phyloP scores from a whole-genome alignment of 2,113 vertebrate species.

The Dryoscopus gambensis region DNA sequence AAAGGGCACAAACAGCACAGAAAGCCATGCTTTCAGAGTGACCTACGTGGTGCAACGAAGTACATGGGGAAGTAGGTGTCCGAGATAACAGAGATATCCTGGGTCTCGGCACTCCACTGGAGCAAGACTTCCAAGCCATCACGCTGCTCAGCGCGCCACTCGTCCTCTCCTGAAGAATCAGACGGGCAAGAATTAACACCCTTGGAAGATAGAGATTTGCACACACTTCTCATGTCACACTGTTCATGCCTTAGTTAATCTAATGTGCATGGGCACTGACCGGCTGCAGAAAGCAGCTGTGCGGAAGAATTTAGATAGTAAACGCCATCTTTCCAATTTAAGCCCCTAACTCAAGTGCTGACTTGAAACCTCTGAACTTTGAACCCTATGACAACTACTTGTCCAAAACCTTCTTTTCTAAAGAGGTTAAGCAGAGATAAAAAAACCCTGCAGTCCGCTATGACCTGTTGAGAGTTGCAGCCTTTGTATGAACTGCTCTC shows the following conservation, averaged over 20 bases:
- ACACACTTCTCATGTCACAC: fast-evolving
- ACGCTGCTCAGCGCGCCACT: slow-evolving; percentile 86
- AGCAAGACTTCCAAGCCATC: slow-evolving; percentile 80
- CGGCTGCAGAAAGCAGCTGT: background rate
- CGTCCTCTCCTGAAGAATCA: slow-evolving; percentile 77
- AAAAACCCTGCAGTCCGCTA: background rate
- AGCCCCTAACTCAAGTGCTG: background rate
- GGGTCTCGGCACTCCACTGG: slow-evolving; percentile 80
- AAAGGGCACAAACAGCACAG: background rate
- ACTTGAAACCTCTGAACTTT: background rate
- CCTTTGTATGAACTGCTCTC: background rate
- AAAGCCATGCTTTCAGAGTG: background rate
- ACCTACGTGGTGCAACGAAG: slow-evolving; percentile 89
- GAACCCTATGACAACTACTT: background rate
- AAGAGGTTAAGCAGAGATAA: background rate
- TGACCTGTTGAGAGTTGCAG: background rate
- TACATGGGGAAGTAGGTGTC: slow-evolving; percentile 94
- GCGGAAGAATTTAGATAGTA: background rate
- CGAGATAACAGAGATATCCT: slow-evolving; percentile 85
- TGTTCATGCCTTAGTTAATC: background rate
- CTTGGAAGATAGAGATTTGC: background rate
- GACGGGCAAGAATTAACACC: background rate
- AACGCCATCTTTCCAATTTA: background rate
- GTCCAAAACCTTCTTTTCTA: background rate
- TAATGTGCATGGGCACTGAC: background rate